phyloP scores from a whole-genome alignment of 30 jellyfish, hydroid and myxozoan genomes.

The Catostylus mosaicus region DNA sequence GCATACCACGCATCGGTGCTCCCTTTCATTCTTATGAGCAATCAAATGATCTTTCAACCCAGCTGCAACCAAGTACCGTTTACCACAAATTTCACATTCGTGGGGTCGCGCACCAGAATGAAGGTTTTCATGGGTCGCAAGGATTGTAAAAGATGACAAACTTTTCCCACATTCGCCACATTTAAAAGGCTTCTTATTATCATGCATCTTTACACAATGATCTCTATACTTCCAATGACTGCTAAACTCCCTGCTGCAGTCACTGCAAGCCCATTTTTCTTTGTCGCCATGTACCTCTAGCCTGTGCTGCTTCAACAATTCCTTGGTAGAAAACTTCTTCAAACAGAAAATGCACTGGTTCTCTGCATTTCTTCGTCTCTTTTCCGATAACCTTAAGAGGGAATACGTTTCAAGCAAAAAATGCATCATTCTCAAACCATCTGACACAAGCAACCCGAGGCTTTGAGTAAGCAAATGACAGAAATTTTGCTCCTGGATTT shows the following conservation, averaged over 20 bases:
- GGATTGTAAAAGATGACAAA: constrained; percentile 55
- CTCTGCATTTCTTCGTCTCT: not conserved
- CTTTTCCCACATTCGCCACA: constrained; percentile 52
- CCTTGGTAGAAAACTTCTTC: constrained; percentile 50
- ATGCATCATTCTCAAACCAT: no score
- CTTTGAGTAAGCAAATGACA: no score
- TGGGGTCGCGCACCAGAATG: constrained; percentile 62
- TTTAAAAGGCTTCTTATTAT: constrained; percentile 54
- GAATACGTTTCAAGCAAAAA: no score
- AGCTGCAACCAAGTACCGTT: constrained; percentile 60
- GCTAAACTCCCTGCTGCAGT: constrained; percentile 47
- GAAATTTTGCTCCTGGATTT: no score
- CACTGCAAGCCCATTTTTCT: constrained; percentile 48
- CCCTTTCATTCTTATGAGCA: constrained; percentile 55
- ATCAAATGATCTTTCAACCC: constrained; percentile 58
- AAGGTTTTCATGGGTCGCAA: constrained; percentile 63
- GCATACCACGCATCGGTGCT: constrained; percentile 46
- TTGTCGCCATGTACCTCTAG: constrained; percentile 33
- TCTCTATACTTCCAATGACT: constrained; percentile 69
- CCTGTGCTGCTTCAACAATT: constrained; percentile 28
- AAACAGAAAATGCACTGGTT: constrained; percentile 57
- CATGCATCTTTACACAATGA: constrained; percentile 48
- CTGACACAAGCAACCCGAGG: no score
- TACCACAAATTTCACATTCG: constrained; percentile 51
- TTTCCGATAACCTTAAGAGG: not conserved